phyloP scores from a whole-genome alignment of 2,113 vertebrate genomes.

The Ceyx margarethae region DNA sequence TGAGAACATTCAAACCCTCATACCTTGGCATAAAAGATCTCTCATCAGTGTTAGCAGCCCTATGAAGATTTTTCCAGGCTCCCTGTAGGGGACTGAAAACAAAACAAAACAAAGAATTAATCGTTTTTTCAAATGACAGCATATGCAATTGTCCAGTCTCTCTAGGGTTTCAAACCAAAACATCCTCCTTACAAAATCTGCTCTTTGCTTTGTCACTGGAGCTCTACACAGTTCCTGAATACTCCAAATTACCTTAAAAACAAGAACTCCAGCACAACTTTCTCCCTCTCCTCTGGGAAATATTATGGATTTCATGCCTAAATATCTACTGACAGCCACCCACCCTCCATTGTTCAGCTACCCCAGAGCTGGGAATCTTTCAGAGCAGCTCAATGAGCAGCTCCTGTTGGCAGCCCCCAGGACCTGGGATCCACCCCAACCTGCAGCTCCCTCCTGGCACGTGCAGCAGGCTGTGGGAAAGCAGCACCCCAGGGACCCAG shows the following conservation, averaged over 20 bases:
- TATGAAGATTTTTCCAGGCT: constrained; percentile 31
- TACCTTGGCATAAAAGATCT: constrained; percentile 74
- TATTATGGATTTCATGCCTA: background rate
- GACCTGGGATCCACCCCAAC: background rate
- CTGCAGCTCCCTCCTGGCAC: background rate
- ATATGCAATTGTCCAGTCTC: background rate
- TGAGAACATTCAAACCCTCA: background rate
- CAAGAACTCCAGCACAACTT: background rate
- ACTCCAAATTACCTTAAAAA: background rate
- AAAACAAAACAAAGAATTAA: background rate
- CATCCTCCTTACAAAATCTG: background rate
- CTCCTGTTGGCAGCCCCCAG: background rate
- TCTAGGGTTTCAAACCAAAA: background rate
- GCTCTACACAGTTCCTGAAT: background rate
- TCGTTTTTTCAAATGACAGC: background rate
- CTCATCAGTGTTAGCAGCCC: constrained; percentile 68
- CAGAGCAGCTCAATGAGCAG: background rate
- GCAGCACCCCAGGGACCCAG: background rate
- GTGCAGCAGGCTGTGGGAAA: background rate
- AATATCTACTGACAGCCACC: accelerated
- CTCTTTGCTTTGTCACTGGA: background rate
- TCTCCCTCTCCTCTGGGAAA: background rate
- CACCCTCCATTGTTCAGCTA: background rate
- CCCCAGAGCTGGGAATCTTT: background rate
- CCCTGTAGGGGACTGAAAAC: constrained; percentile 4